phyloP scores from a whole-genome alignment of 2,888 invertebrate species.

The Orthosia incerta region DNA sequence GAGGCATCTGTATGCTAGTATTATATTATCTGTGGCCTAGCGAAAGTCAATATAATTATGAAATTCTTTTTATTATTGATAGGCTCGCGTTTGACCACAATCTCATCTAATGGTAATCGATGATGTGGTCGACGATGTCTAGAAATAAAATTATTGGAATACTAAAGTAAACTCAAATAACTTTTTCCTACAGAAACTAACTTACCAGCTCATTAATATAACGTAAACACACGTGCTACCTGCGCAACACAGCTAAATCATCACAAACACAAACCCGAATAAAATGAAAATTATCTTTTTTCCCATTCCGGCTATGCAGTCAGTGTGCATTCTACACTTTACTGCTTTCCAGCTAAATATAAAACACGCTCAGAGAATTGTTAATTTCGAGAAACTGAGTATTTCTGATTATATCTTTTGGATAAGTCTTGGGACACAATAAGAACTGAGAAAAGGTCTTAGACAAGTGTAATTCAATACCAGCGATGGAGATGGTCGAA shows the following conservation, averaged over 20 bases:
- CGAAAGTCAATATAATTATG: too few species aligned
- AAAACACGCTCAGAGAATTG: conserved; percentile 87
- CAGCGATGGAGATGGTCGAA: too few species aligned
- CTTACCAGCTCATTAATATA: not conserved
- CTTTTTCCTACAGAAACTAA: too few species aligned
- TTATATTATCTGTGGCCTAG: too few species aligned
- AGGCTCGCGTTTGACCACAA: too few species aligned
- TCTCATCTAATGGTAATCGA: too few species aligned
- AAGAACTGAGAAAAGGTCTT: conserved; percentile 34
- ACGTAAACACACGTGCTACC: not conserved
- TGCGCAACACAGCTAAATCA: not conserved
- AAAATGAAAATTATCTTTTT: conserved; percentile 51
- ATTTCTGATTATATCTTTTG: conserved; percentile 85
- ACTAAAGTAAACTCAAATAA: too few species aligned
- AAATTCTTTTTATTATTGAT: too few species aligned
- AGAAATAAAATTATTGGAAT: too few species aligned
- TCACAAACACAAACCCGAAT: conserved; percentile 3
- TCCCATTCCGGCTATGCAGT: conserved; percentile 63
- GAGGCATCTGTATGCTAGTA: too few species aligned
- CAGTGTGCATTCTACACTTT: conserved; percentile 77
- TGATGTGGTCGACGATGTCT: too few species aligned
- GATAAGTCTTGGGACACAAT: conserved; percentile 70
- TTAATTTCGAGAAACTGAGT: conserved; percentile 86
- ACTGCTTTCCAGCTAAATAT: conserved; percentile 81
- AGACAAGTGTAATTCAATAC: too few species aligned